Evolutionary conservation across 2,888 invertebrate genomes (phyloP), one percentile per base, ranked within the genome.

Genomic region (Callinectes sapidus): DNA sequence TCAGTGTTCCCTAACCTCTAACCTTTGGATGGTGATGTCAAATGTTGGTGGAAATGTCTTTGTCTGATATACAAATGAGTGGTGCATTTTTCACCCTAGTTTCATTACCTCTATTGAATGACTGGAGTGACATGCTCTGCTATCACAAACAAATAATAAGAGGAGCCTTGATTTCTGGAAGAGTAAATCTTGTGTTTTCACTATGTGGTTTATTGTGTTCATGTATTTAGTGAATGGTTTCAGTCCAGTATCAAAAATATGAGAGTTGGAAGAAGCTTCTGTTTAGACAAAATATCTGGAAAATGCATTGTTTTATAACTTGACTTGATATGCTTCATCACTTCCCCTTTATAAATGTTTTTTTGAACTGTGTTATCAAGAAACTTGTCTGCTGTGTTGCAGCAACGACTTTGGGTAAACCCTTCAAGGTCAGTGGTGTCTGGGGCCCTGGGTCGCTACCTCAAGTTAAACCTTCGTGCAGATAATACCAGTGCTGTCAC

Each of bases 401-500:
- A 95, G 95, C 95, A 94, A 54, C 95, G 95, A 93, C 95, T 97
- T 94, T 98, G 98, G 98, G 97, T 98, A 93, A 99, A 99, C 96
- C 99, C 99, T 0, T 98, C 99, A 91, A 98, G 98, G 95, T 97
- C 97, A 95, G 96, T 99, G 92, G 99, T 98, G 0, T 98, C 97
- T 96, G 97, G 96, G 95, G 98, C 98, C 89, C 96, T 98, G 90
- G 97, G 98, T 95, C 97, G 97, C 92, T 99, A 99, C 99, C 97
- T 97, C 35, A 97, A 96, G 89, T 97, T 98, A 10, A 97, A 97
- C 95, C 97, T 99, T 97, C 97, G 99, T 77, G 99, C 99, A 0
- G 99, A 99, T 96, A 99, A 99, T 96, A 98, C 99, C 0, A 98
- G 98, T 23, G 99, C 98, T 87, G 98, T 99, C 35, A 98, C 98